Evolutionary conservation across 2,797 vertebrate genomes (phyloP), one percentile per base, ranked within the genome.

Genomic region (Sebastes flavidus): DNA sequence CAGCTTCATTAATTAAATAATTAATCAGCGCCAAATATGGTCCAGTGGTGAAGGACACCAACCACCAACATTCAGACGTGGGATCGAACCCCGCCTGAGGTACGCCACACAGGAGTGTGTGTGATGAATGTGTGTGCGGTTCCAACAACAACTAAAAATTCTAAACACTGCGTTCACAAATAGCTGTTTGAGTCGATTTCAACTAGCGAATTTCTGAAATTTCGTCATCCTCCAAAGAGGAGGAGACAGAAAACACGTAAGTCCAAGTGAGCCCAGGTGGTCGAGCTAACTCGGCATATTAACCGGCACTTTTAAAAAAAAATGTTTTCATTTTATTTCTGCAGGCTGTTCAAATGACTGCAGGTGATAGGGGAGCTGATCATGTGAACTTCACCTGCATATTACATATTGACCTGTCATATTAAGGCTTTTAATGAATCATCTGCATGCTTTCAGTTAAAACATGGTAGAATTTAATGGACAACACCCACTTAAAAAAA

Each of bases 1-100:
- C 20, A n/a, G 49, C 18, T 52, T 52, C 49, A 52, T 52, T n/a
- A n/a, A 49, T 49, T 18, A 49, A 49, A 49, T 49, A 49, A n/a
- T n/a, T 52, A n/a, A 52, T 52, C 49, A 10, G 8, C 49, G 8
- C 49, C 20, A n/a, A n/a, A 52, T n/a, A 52, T 52, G 49, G 49
- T 52, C 42, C 16, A 49, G 16, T 49, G 42, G 42, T 49, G 49
- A 52, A n/a, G 49, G 20, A 52, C 20, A n/a, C 20, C 49, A n/a
- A 52, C 49, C 3, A 10, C 20, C 49, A n/a, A 0, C 20, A 0
- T 52, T 5, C 0, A 52, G 49, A n/a, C 9, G 1, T 10, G 49
- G 20, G 20, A n/a, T 52, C 20, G 4, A n/a, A 52, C 49, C 20
- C 49, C 4, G 9, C 49, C 0, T 52, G 20, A 52, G 18, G 20